Conservation (phyloP, 2,113 vertebrate species). For the Silurus glanis region DNA sequence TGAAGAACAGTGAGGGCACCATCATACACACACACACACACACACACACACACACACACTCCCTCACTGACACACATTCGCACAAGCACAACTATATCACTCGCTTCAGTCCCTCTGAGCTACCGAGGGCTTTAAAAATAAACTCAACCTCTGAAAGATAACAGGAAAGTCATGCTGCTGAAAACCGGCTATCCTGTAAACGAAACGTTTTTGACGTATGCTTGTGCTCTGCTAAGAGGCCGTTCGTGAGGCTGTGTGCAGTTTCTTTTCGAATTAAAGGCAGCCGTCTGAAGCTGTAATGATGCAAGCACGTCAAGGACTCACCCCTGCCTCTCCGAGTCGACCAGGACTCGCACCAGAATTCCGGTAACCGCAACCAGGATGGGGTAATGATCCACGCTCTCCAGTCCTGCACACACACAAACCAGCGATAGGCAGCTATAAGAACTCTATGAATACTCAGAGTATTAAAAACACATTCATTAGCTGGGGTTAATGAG, state of each 20-base stretch:
- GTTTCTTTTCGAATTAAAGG: neutral
- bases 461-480: neutral
- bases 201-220: neutral
- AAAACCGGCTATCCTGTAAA: neutral
- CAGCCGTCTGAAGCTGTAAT: neutral
- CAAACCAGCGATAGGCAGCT: neutral
- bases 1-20: slow-evolving; percentile 15
- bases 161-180: neutral
- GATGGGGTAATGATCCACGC: slow-evolving; percentile 97
- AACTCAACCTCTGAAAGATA: slow-evolving; percentile 9
- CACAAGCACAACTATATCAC: neutral
- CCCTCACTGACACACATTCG: slow-evolving; percentile 3
- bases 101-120: slow-evolving; percentile 1
- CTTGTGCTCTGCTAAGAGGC: neutral
- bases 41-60: slow-evolving; percentile 22
- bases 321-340: slow-evolving; percentile 85
- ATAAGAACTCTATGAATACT: neutral
- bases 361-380: slow-evolving; percentile 96
- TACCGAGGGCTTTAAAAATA: slow-evolving; percentile 22
- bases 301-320: slow-evolving; percentile 57
- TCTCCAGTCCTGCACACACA: slow-evolving; percentile 83
- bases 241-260: neutral
- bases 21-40: neutral
- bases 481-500: neutral
- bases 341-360: slow-evolving; percentile 88